Base-by-base conservation (phyloP, 1,140 invertebrate genomes). In the Drosophila sulfurigaster region DNA sequence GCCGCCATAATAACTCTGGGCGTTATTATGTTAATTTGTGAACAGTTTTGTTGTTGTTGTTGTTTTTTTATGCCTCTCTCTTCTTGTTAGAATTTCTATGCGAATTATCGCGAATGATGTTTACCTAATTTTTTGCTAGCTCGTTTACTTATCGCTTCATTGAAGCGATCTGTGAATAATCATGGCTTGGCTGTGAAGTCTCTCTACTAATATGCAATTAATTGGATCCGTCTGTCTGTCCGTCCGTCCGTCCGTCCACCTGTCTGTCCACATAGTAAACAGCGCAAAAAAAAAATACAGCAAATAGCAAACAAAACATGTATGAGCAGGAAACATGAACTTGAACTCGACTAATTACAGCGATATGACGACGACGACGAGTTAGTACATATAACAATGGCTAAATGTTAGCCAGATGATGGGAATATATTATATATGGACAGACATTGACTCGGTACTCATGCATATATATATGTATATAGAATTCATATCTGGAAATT, bases 181-280 rank as follows among this genome's bases (percentile, higher is more conserved):
- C 74, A 58, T 32, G 48, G 58, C 65, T 52, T 28, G 48, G 58
- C 65, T 52, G 15, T 41, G 54, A 49, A 65, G 41, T 41, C 8
- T 41, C 2, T 8, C 11, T 75, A 77, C 79, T 83, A 85, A 83
- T 83, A 86, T 86, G 68, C 78, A 86, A 83, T 83, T 86, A 83
- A 85, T 83, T 86, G 80, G 58, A 54, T 72, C 49, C 64, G 38
- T 41, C 60, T 58, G 52, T 48, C 63, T 28, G 48, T 7, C 48
- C 11, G 10, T 8, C 8, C 30, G 7, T 6, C 13, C 10, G 1
- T 16, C 16, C 20, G 48, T 11, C 16, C 28, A 30, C 13, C 46
- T 25, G 28, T 32, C 16, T 13, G 2, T 11, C 48, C 16, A 6
- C 20, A 28, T 7, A 30, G 7, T 10, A 13, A 45, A 58, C 45